Conservation (phyloP, 2,113 vertebrate species). For the Catagonus wagneri region DNA sequence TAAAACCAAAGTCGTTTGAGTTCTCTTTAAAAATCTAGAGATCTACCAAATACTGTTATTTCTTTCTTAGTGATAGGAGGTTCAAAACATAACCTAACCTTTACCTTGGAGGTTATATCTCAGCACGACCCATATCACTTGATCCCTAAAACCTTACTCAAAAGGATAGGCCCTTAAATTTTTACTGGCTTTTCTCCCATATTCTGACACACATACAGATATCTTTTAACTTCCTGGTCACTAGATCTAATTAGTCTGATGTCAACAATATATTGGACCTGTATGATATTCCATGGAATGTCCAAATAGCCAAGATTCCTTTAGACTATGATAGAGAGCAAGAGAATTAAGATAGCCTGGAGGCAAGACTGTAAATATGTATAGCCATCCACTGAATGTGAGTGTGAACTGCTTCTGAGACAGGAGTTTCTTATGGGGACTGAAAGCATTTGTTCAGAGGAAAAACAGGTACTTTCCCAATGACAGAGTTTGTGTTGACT, state of each 20-base stretch:
- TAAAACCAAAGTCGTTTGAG: background rate
- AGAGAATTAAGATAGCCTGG: background rate
- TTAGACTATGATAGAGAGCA: background rate
- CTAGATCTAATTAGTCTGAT: background rate
- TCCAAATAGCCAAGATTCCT: background rate
- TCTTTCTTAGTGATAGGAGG: background rate
- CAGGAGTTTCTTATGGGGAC: background rate
- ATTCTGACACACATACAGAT: background rate
- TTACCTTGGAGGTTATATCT: background rate
- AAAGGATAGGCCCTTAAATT: background rate
- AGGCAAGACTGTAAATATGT: background rate
- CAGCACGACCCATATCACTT: background rate
- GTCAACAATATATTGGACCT: background rate
- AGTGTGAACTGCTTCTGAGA: slow-evolving; percentile 8
- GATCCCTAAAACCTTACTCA: background rate
- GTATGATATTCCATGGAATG: background rate
- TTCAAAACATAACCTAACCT: background rate
- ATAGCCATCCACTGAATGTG: background rate
- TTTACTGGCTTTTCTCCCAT: background rate
- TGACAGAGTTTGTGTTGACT: background rate
- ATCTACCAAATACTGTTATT: background rate
- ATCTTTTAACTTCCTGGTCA: background rate
- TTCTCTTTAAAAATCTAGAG: background rate
- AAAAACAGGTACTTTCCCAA: background rate
- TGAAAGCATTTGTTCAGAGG: background rate